Base-by-base conservation (phyloP, 1,140 invertebrate species). In the Heliconius melpomene region DNA sequence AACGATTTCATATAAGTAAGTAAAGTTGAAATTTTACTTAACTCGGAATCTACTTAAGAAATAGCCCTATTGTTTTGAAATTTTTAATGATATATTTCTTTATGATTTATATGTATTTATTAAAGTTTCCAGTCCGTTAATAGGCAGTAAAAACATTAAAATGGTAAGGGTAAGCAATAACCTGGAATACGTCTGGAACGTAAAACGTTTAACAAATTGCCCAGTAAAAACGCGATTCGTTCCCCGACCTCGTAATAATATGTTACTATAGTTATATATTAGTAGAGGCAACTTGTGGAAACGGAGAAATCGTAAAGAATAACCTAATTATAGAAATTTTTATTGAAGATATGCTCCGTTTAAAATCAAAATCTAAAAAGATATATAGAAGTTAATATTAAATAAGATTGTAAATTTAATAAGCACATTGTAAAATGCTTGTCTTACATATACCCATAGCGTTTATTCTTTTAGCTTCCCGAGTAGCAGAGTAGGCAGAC, bases 111-210 rank as follows among this genome's bases (percentile, higher is more conserved):
- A 77, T 52, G 7, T 72, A 66, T 71, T 71, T 71, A 77, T 71
- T 77, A 77, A 71, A 72, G 40, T 40, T 77, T 46, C 29, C 75
- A 60, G 26, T 46, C 23, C 26, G 70, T 66, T 52, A 77, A 77
- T 77, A 70, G 66, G 75, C 66, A 77, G 75, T 77, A 77, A 77
- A 66, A 77, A 77, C 60, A 77, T 77, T 66, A 77, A 77, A 77
- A 77, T 36, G n/a, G 74, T 72, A 77, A 77, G 60, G 54, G 38
- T 71, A 66, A 40, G 60, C 60, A 23, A 50, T 77, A 77, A 77
- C 71, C 60, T 72, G 36, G 54, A 76, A 66, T 66, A 76, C 54
- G 75, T 66, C 60, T 46, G 75, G 75, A 77, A 77, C 75, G 75
- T 77, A 77, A 77, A 77, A 46, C 60, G 54, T 77, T 77, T 77